Base-by-base conservation (phyloP, 2,888 invertebrate species). In the Archips xylosteana region DNA sequence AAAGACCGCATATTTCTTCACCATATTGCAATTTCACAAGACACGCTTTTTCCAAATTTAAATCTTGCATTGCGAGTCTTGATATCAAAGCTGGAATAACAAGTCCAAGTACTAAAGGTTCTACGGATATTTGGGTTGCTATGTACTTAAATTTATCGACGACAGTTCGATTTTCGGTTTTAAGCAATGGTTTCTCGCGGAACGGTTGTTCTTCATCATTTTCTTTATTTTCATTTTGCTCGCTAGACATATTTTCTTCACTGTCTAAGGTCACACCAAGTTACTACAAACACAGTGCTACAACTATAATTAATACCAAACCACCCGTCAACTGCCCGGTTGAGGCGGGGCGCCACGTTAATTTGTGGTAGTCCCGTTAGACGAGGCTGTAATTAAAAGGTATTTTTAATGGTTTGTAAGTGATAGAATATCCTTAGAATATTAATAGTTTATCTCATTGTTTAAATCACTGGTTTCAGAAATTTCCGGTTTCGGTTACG, bases 41-140 rank as follows among this genome's bases (percentile, higher is more conserved):
- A 68, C 93, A 93, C 0, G 92, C 86, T 83, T 94, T 93, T 68
- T 92, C 93, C 77, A 93, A 81, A 79, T 93, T 93, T 1, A 93
- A 78, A 77, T 93, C 93, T 75, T 92, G 92, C 47, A 92, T 96
- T 4, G 97, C 97, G 74, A 97, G 83, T 76, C 96, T 96, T 1
- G 97, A 96, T 39, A 96, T 80, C 80, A 95, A 95, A 51, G 95
- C 94, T 34, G 96, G 95, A 85, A 96, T 94, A 3, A 97, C 95
- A 78, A 96, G 95, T 62, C 96, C 96, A 0, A 96, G 96, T 62
- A 97, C 85, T 89, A 97, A 96, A 0, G 97, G 97, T 81, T 97
- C 97, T 0, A 97, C 96, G 1, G 96, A 96, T 77, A 96, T 96
- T 83, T 96, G 96, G 42, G 71, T 66, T 51, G 39, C 65, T 32